phyloP scores from a whole-genome alignment of 1,140 invertebrate genomes.

The Oryctes rhinoceros region DNA sequence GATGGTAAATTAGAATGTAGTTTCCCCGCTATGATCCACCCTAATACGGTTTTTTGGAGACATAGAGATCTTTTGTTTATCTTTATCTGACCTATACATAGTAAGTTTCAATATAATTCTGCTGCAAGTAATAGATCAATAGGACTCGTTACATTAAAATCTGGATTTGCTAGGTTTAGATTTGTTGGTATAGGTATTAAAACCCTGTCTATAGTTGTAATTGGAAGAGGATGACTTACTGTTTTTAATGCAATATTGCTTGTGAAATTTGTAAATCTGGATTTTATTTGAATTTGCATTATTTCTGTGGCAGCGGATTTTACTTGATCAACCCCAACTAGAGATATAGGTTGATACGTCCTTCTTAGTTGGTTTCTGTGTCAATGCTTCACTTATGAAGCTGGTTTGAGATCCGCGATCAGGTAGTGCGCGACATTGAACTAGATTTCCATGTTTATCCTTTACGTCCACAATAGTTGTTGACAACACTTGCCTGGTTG shows the following conservation, averaged over 20 bases:
- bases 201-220: too few species aligned
- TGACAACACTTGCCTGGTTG: not conserved
- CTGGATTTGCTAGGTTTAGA: conserved; percentile 48
- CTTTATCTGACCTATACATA: conserved; percentile 50
- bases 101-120: conserved; percentile 48
- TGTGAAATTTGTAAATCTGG: too few species aligned
- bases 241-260: too few species aligned
- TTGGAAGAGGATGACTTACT: too few species aligned
- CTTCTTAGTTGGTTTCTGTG: not conserved
- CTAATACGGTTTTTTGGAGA: conserved; percentile 55
- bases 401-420: not conserved
- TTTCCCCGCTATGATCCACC: not conserved
- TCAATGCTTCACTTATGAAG: not conserved
- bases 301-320: not conserved
- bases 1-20: too few species aligned
- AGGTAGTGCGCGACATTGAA: too few species aligned
- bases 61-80: conserved; percentile 49
- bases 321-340: not conserved
- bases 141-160: conserved; percentile 44
- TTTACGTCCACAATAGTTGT: not conserved
- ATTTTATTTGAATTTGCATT: too few species aligned
- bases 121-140: conserved; percentile 54
- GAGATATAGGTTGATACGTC: too few species aligned
- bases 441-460: not conserved
- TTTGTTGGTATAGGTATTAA: too few species aligned